phyloP scores from a whole-genome alignment of 2,797 vertebrate species.

The Ibycter americanus region DNA sequence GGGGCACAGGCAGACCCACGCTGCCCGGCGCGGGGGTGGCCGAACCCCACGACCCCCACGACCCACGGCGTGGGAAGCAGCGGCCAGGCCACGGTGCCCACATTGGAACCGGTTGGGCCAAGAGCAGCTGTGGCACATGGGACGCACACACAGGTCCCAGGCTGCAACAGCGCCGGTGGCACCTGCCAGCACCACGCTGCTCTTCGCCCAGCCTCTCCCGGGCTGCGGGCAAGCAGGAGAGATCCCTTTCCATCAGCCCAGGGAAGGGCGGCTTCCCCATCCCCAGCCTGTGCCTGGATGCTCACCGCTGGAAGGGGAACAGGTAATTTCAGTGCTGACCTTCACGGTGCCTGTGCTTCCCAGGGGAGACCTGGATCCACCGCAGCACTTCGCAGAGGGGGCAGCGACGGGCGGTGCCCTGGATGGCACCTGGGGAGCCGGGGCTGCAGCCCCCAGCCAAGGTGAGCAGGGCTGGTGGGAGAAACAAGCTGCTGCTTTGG shows the following conservation, averaged over 20 bases:
- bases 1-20: rapidly evolving
- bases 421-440: not conserved
- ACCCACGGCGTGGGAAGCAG: not conserved
- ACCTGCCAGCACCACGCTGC: not conserved
- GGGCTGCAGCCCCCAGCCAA: not conserved
- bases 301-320: not conserved
- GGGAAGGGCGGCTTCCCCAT: not conserved
- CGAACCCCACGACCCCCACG: not conserved
- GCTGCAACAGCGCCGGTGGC: not conserved
- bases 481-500: not conserved
- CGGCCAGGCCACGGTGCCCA: rapidly evolving
- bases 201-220: not conserved
- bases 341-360: not conserved
- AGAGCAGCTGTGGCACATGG: not conserved
- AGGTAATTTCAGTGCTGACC: not conserved
- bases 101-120: rapidly evolving
- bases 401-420: not conserved
- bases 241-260: not conserved
- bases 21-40: not conserved
- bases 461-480: not conserved
- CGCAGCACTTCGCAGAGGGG: not conserved
- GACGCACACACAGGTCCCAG: rapidly evolving
- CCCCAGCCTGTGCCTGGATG: not conserved
- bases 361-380: not conserved
- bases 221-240: not conserved